Percentiles rank a stretch among this genome's conserved stretches.
Conservation (phyloP, 2,888 invertebrate genomes). For the Xylota sylvarum region DNA sequence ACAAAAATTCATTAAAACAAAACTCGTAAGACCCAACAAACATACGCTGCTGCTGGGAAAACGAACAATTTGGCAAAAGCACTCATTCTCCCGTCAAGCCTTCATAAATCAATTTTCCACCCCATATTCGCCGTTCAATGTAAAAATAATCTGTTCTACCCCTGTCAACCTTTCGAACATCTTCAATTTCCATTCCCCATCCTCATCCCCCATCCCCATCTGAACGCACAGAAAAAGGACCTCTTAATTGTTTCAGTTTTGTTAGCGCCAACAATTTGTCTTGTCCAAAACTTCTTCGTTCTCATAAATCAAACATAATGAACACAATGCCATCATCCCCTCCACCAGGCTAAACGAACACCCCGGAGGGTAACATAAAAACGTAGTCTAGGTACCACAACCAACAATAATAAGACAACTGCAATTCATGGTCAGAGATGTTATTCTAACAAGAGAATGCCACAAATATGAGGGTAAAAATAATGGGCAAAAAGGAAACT, state of each 20-base stretch:
- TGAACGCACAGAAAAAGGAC: conserved; percentile 37
- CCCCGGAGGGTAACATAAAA: conserved; percentile 42
- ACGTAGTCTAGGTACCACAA: conserved; percentile 25
- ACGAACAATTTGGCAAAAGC: conserved; percentile 2
- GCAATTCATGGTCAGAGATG: conserved; percentile 74
- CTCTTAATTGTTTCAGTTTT: conserved; percentile 77
- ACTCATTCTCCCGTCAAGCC: background rate
- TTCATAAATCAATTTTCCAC: conserved; percentile 71
- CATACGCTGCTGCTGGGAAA: conserved; percentile 6
- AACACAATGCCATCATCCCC: conserved; percentile 54
- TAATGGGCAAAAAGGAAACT: background rate
- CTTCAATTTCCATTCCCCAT: conserved; percentile 68
- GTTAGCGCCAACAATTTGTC: conserved; percentile 75
- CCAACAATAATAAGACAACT: conserved; percentile 61
- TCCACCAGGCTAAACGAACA: conserved; percentile 17
- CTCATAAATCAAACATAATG: conserved; percentile 77
- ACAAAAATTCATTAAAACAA: background rate
- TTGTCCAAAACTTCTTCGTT: conserved; percentile 71
- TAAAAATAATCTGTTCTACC: conserved; percentile 72
- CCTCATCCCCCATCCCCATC: background rate
- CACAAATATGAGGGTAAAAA: conserved; percentile 27
- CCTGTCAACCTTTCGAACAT: conserved; percentile 75
- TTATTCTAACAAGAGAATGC: conserved; percentile 56
- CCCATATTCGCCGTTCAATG: conserved; percentile 39
- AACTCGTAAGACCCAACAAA: background rate